Base-by-base conservation (phyloP, 2,888 invertebrate genomes). In the Muscina levida region DNA sequence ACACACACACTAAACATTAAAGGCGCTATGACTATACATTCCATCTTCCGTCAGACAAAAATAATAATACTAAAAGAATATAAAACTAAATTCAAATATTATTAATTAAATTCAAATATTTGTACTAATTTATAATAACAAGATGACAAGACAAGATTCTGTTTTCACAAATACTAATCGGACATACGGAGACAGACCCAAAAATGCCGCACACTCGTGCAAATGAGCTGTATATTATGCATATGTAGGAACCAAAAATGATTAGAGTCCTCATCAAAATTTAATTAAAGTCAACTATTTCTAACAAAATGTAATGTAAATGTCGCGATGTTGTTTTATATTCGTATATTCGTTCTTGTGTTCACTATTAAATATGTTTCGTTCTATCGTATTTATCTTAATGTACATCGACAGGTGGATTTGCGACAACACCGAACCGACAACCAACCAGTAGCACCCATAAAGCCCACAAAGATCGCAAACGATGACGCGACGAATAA, bases 351-450 rank as follows among this genome's bases (percentile, higher is more conserved):
- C n/a, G n/a, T n/a, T 73, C 42, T 57, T 26, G 22, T 74, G 42
- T 57, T 56, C 59, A 62, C 11, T 39, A 42, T 24, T 26, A 56
- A 70, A 70, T 53, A 24, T 22, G 37, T 51, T 59, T 72, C 37
- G 65, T 44, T 59, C 56, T 15, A 48, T 62, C 68, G 73, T 65
- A 77, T 74, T 75, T 73, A 79, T 82, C 80, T 75, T 81, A 82
- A 83, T 82, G 79, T 72, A 82, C 83, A 82, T 82, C 83, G 84
- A 82, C 84, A 84, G 84, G 84, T 84, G 84, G 68, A 84, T 79
- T 66, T 71, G 62, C 59, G 44, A 65, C 75, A 70, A 74, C 70
- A 15, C 31, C 24, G 37, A 77, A 68, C 56, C 31, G 24, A 46
- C 65, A 53, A 42, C 56, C 31, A 31, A 31, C 31, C 31, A 46